Evolutionary conservation across 2,888 invertebrate species (phyloP).

Genomic region (Globia sparganii): DNA sequence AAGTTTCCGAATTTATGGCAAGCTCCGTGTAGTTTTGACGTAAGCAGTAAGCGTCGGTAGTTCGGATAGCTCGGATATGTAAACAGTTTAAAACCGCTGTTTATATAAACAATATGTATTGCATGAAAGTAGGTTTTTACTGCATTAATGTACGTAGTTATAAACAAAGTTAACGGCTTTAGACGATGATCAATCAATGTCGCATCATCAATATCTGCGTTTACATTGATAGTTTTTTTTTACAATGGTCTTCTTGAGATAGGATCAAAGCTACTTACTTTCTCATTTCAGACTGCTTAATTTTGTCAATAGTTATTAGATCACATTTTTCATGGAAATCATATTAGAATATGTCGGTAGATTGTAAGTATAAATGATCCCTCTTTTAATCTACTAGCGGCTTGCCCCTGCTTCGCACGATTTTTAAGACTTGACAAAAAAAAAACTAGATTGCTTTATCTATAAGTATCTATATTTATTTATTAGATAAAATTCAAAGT

Average conservation of each 20-base stretch:
- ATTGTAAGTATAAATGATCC: background rate
- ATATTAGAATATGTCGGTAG: background rate
- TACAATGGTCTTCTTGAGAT: conserved; percentile 17
- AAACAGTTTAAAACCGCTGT: conserved; percentile 41
- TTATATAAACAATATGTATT: conserved; percentile 39
- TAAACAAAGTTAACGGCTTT: conserved; percentile 46
- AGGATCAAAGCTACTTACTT: conserved; percentile 29
- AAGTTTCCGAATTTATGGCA: conserved; percentile 38
- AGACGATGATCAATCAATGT: conserved; percentile 47
- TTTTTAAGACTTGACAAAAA: background rate
- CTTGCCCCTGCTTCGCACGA: background rate
- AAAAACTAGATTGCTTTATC: background rate
- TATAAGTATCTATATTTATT: too few relatives aligned
- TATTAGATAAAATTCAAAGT: too few relatives aligned
- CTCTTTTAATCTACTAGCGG: background rate
- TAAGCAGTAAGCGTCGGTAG: conserved; percentile 38
- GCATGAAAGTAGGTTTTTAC: conserved; percentile 29
- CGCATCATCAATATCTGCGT: conserved; percentile 36
- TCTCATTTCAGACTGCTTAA: conserved; percentile 4
- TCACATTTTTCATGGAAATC: background rate
- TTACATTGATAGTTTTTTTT: conserved; percentile 42
- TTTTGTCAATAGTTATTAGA: background rate
- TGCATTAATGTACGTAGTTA: conserved; percentile 14
- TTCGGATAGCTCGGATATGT: conserved; percentile 24
- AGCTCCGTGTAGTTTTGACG: conserved; percentile 49